A percentile compares a stretch with the other conserved stretches of the same genome.
Evolutionary conservation across 2,797 vertebrate species (phyloP).

Genomic region (Pterois miles): DNA sequence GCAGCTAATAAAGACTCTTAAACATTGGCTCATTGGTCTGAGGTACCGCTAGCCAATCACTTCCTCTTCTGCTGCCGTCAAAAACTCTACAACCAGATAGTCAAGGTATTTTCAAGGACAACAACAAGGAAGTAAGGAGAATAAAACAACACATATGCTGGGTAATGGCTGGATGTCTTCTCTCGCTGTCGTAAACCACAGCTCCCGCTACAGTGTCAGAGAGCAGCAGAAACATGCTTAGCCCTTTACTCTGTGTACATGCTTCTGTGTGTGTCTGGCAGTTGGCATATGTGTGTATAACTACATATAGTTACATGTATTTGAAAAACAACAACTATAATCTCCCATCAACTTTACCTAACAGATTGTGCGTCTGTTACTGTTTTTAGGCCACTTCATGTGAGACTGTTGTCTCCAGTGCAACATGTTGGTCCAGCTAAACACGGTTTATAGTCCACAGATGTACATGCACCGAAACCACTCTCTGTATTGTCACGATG

Average conservation of each 20-base stretch:
- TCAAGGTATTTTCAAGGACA: background rate
- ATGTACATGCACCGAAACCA: conserved; percentile 11
- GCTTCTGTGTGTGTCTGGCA: background rate
- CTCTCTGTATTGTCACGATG: conserved; percentile 18
- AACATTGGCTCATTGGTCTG: background rate
- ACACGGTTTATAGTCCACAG: conserved; percentile 16
- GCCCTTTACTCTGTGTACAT: background rate
- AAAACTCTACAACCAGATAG: background rate
- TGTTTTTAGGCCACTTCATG: conserved; percentile 31
- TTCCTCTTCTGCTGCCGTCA: background rate
- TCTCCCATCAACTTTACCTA: conserved; percentile 14
- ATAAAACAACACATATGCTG: background rate
- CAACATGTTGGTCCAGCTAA: conserved; percentile 9
- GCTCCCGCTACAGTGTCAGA: background rate
- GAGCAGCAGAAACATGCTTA: background rate
- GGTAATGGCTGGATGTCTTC: background rate
- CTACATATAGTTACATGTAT: background rate
- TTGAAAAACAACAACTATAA: conserved; percentile 12
- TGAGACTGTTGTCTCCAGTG: conserved; percentile 21
- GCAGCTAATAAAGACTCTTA: too few relatives aligned
- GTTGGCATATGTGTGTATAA: background rate
- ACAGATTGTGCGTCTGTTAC: conserved; percentile 44
- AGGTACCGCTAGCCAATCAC: background rate
- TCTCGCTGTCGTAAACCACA: background rate
- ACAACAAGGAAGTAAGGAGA: background rate